phyloP scores from a whole-genome alignment of 2,113 vertebrate species.

The Oryctolagus cuniculus region DNA sequence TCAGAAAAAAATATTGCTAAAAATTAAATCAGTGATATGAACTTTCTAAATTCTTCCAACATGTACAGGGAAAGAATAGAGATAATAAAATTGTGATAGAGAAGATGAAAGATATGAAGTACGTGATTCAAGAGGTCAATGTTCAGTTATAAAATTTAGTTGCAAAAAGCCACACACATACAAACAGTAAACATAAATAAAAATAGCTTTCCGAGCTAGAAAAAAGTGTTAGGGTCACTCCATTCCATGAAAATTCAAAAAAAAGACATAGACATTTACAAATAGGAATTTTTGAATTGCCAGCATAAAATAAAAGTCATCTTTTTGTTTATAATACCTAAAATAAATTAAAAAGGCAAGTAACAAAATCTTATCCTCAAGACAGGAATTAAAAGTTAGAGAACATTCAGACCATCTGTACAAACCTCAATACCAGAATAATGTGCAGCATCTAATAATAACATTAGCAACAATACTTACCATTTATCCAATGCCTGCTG shows the following conservation, averaged over 20 bases:
- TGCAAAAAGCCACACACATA: background rate
- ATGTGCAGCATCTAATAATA: background rate
- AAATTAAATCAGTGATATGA: slow-evolving; percentile 2
- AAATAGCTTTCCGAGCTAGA: background rate
- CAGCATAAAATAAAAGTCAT: background rate
- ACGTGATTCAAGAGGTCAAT: background rate
- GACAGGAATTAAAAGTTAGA: background rate
- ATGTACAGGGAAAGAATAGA: background rate
- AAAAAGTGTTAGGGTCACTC: background rate
- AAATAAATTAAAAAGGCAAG: background rate
- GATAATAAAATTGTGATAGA: background rate
- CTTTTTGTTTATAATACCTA: background rate
- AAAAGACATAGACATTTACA: background rate
- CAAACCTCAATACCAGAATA: background rate
- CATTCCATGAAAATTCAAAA: background rate
- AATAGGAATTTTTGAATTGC: slow-evolving; percentile 1
- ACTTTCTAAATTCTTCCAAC: background rate
- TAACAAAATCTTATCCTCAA: background rate
- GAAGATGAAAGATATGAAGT: background rate
- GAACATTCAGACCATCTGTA: background rate
- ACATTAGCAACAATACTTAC: background rate
- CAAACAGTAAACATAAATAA: background rate
- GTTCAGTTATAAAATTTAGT: background rate
- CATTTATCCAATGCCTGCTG: background rate
- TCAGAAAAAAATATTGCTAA: background rate